Conservation (phyloP, 2,888 invertebrate genomes). For the Scelioninae gen. 1 region DNA sequence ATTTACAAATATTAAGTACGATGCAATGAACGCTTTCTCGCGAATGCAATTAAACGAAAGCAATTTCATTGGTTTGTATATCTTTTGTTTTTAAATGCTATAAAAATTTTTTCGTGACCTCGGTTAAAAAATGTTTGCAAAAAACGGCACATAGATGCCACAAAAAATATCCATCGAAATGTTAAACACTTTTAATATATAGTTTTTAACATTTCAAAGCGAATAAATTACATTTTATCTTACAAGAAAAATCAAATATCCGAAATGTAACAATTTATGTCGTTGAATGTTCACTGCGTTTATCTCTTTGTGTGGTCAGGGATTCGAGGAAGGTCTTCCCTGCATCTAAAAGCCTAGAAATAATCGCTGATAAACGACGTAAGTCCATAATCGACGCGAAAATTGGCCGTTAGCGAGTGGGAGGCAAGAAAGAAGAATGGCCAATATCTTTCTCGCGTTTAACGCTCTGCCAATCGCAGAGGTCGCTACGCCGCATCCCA, state of each 20-base stretch:
- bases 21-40: no score
- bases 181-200: no score
- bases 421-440: conserved; percentile 69
- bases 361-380: conserved; percentile 60
- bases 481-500: conserved; percentile 67
- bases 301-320: conserved; percentile 20
- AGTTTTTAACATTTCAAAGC: no score
- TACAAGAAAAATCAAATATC: background rate
- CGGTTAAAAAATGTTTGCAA: no score
- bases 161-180: no score
- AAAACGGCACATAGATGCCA: no score
- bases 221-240: background rate
- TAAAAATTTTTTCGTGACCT: no score
- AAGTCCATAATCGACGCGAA: conserved; percentile 59
- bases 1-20: no score
- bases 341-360: conserved; percentile 30
- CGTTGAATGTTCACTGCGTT: background rate
- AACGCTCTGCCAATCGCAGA: conserved; percentile 78
- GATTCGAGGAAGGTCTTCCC: conserved; percentile 8
- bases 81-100: no score
- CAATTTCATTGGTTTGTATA: background rate
- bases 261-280: conserved; percentile 6
- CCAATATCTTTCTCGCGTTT: conserved; percentile 74
- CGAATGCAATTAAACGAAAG: background rate
- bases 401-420: conserved; percentile 65